Evolutionary conservation across 2,888 invertebrate genomes (phyloP).

Genomic region (Morinoia aosen): DNA sequence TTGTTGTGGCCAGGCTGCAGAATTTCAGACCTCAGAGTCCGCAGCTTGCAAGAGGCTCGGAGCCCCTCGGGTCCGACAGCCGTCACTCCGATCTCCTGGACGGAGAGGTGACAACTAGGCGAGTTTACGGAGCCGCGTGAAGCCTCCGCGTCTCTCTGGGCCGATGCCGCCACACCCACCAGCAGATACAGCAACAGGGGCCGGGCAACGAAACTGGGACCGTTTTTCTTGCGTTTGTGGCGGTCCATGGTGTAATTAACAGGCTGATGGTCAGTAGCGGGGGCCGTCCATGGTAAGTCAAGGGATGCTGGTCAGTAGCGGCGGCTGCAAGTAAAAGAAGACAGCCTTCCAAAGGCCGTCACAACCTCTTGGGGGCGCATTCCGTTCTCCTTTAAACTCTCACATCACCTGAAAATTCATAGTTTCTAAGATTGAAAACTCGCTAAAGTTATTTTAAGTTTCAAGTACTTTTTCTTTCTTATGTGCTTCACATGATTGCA

Average conservation of each 20-base stretch:
- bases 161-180: constrained; percentile 48
- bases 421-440: not conserved
- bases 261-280: constrained; percentile 12
- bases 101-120: constrained; percentile 63
- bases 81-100: constrained; percentile 62
- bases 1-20: constrained; percentile 57
- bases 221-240: not conserved
- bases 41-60: constrained; percentile 59
- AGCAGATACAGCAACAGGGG: not conserved
- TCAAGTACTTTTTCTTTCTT: not conserved
- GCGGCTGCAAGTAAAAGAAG: not conserved
- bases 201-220: not conserved
- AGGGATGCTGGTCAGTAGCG: constrained; percentile 2
- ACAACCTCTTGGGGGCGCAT: not conserved
- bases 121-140: constrained; percentile 53
- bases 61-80: constrained; percentile 60
- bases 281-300: not conserved
- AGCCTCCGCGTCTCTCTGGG: constrained; percentile 50
- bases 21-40: constrained; percentile 60
- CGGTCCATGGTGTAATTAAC: not conserved
- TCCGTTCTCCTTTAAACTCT: not conserved
- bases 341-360: constrained; percentile 2
- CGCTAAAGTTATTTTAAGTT: not conserved
- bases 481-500: not conserved
- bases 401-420: not conserved